Base-by-base conservation (phyloP, 2,888 invertebrate genomes). In the Ectropis crepuscularia region DNA sequence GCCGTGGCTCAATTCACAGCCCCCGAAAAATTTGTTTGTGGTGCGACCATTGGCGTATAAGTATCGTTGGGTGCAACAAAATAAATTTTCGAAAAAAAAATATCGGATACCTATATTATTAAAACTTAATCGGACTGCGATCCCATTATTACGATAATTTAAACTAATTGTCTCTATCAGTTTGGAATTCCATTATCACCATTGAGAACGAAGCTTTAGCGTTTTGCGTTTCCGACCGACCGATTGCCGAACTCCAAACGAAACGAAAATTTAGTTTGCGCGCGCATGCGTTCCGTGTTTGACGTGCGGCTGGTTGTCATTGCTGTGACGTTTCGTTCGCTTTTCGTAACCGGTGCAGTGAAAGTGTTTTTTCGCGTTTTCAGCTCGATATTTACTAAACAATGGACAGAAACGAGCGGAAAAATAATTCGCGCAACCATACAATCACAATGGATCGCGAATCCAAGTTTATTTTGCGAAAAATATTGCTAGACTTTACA, bases 401-500 rank as follows among this genome's bases (percentile, higher is more conserved):
- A 82, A 92, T 92, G 92, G 92, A 92, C 71, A 86, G 88, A 78
- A 89, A 85, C 75, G 88, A 90, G 69, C 83, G 89, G 37, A 89
- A 88, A 83, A 75, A 82, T 7, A 89, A 87, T 74, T 85, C 86
- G 65, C 89, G 90, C 69, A 83, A 76, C 58, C 87, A 88, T 75
- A 85, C 88, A 16, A 82, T 88, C 67, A 87, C 87, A 53, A 92
- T 94, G 88, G 94, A 94, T 79, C 90, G 93, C 77, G 93, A 94
- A 74, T 90, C 94, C 48, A 93, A 88, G 82, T 87, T 90, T 74
- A 89, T 95, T 77, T 82, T 95, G 77, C 93, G 94, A 78, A 96
- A 96, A 90, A 93, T 96, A 74, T 80, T 95, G 71, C 86, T 95
- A 82, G 96, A 96, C 92, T 91, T 96, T 76, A 76, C 93, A 65